Evolutionary conservation across 2,888 invertebrate species (phyloP).

Genomic region (Diplazon laetatorius): DNA sequence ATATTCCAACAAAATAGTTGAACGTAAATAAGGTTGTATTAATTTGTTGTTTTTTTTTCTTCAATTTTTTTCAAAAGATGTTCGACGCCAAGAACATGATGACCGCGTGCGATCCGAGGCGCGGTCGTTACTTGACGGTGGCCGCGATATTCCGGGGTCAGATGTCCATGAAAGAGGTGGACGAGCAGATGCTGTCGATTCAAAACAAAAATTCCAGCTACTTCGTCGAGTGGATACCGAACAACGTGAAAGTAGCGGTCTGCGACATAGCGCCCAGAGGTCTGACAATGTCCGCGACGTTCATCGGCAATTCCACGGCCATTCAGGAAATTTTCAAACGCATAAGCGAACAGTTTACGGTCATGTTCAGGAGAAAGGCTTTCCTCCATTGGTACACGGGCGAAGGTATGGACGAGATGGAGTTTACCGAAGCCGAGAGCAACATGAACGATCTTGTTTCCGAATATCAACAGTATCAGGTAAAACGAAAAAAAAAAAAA

Average conservation of each 20-base stretch:
- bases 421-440: constrained; percentile 97
- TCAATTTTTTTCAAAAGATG: constrained; percentile 83
- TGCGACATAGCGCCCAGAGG: constrained; percentile 91
- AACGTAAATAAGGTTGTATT: too few species aligned
- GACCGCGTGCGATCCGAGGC: constrained; percentile 89
- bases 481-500: too few species aligned
- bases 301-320: constrained; percentile 94
- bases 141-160: constrained; percentile 89
- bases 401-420: constrained; percentile 99
- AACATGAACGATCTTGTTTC: constrained; percentile 96
- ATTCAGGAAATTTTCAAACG: constrained; percentile 95
- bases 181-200: constrained; percentile 89
- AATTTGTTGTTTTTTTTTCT: neutral
- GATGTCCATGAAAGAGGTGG: constrained; percentile 90
- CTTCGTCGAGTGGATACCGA: constrained; percentile 90
- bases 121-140: constrained; percentile 88
- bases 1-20: too few species aligned
- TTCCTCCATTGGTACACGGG: constrained; percentile 99
- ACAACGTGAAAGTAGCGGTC: constrained; percentile 91
- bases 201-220: constrained; percentile 87
- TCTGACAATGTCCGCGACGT: constrained; percentile 94
- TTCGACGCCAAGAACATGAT: constrained; percentile 91
- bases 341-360: constrained; percentile 93
- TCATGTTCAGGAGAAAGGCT: constrained; percentile 98
- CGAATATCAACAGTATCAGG: constrained; percentile 97